Evolutionary conservation across 2,113 vertebrate species (phyloP), one percentile per base, ranked within the genome.

Genomic region (Sphaerodactylus townsendi): DNA sequence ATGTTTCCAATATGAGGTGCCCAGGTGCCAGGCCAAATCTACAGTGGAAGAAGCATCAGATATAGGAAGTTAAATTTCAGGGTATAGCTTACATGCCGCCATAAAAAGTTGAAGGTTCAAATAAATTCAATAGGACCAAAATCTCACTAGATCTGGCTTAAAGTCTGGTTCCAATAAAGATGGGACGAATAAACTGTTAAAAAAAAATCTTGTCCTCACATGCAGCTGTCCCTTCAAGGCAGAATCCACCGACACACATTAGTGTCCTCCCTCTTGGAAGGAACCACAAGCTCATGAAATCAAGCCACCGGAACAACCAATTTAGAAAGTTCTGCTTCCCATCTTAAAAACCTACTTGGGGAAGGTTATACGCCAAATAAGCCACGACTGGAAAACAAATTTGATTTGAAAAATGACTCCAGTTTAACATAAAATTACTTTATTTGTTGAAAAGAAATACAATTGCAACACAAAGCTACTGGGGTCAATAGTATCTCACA

Each of bases 11-110:
- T 98, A 94, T 99, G 98, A 95, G 98, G 98, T 90, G 98, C 98
- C 98, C 98, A 99, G 94, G 98, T 98, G 94, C 98, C 98, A 93
- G 98, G 98, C 98, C 98, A 99, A 96, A 99, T 98, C 98, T 99
- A 96, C 89, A 97, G 94, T 93, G 85, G 93, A 94, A 92, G 95
- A 95, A 95, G 96, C 95, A 96, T 95, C 93, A 92, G 92, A 95
- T 91, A 91, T 89, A 91, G 90, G 91, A 90, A 77, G 44, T 77
- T 50, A 86, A 62, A 74, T 81, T 44, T 80, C 70, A 81, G 41
- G 2, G 33, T 39, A 48, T 10, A 85, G 87, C 77, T 71, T 39
- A 41, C 93, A 93, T 93, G 92, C 85, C 91, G 90, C 89, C 85
- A 92, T 91, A 94, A 93, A 95, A 80, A 90, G 89, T 89, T 91